These are phyloP conservation scores for Hemicordylus capensis DNA, from an alignment of 2,113 vertebrate genomes.

Conservation along the genomic window DNA sequence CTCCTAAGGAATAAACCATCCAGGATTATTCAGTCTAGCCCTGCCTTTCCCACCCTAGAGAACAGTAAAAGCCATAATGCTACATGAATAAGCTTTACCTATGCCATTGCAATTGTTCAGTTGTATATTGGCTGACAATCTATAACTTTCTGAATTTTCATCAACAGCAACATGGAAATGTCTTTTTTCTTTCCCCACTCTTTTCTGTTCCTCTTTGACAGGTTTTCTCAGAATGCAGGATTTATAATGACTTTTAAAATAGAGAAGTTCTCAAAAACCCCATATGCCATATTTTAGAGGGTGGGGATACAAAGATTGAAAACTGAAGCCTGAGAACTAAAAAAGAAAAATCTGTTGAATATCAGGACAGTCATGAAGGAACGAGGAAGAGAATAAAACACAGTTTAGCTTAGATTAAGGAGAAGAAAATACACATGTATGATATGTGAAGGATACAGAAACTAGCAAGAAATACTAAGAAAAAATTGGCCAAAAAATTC, in stretches of 20 bases:
- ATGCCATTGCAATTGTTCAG: not conserved
- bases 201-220: not conserved
- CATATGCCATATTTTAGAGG: not conserved
- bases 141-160: not conserved
- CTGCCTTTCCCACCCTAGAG: not conserved
- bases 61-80: not conserved
- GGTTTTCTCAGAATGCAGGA: not conserved
- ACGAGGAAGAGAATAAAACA: too few relatives aligned
- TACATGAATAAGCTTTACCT: not conserved
- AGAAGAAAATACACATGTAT: not conserved
- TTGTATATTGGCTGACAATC: not conserved
- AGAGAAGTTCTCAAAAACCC: not conserved
- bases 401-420: too few relatives aligned
- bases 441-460: not conserved
- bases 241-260: not conserved
- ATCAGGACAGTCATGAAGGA: not conserved
- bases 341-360: not conserved
- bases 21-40: accelerated
- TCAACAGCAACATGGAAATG: conserved; percentile 5
- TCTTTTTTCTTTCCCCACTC: not conserved
- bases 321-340: too few relatives aligned
- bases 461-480: not conserved
- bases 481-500: not conserved
- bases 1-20: not conserved
- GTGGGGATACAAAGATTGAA: not conserved